Evolutionary conservation across 2,113 vertebrate species (phyloP), one percentile per base, ranked within the genome.

Genomic region (Lipotes vexillifer): DNA sequence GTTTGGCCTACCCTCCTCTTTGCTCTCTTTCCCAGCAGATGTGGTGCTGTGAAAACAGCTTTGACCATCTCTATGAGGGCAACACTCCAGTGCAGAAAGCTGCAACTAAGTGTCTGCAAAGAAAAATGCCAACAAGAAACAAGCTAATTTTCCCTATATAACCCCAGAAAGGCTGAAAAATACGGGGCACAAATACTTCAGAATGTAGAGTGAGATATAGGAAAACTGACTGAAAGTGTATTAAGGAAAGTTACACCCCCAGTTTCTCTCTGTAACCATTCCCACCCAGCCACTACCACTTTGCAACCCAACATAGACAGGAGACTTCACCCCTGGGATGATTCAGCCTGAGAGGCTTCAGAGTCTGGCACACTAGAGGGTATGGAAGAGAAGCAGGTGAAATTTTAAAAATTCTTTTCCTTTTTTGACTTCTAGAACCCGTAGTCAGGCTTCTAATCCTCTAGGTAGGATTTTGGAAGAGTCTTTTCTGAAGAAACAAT

Each of bases 401-500:
- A 61, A 46, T 61, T 69, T 31, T 49, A 8, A 36, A 95, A 57
- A 27, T 36, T 71, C 0, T 33, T 66, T 57, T 69, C 15, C 12
- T 81, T 82, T 72, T 44, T 90, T 95, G 10, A 38, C 31, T 96
- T 91, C 59, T 82, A 85, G 68, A 96, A 74, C 31, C 41, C 4
- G 2, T 8, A 65, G 21, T 88, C 46, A 86, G 66, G 4, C 18
- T 52, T 95, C 85, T 78, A 55, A 52, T 61, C 17, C 31, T 86
- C 49, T 29, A 72, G 77, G 13, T 2, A 81, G 49, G 77, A 33
- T 74, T 69, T 63, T 74, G 55, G 49, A 93, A 87, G 29, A 72
- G 38, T 88, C 3, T 97, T 93, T 96, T 88, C 61, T 92, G 61
- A 85, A 74, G 41, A 88, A 94, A 86, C 6, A 75, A 90, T 90